Evolutionary conservation across 2,113 vertebrate species (phyloP), one percentile per base, ranked within the genome.

Genomic region (Aspidoscelis tigris): DNA sequence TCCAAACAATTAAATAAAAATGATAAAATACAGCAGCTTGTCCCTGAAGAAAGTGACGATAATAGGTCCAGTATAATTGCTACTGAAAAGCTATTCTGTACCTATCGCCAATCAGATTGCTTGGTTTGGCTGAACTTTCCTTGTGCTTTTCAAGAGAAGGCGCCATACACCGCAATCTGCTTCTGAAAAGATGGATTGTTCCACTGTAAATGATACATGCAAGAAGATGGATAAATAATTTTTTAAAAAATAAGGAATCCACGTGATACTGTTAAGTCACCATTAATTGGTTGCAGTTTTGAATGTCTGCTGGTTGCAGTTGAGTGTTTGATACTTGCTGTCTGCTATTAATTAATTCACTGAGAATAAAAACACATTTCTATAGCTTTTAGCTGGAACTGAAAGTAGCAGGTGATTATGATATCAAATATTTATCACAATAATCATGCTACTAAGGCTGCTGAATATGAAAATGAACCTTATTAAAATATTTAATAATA

Each of bases 51-150:
- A 86, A 87, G 55, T 0, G 0, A 53, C 79, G 11, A 81, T 86
- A 39, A 82, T 64, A 87, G 66, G 5, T 47, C 76, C 81, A 87
- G 43, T 61, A 76, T 88, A 92, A 90, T 79, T 88, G 72, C 78
- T 84, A 53, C 9, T 0, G 2, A 85, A 85, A 76, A 84, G 81
- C 86, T 85, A 33, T 81, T 0, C 0, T n/a, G 64, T 47, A 24
- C 1, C 4, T 21, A 0, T 4, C 11, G 78, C 74, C 84, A 68
- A 85, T 78, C 75, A 82, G 81, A 76, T 84, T 85, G 74, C 79
- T 92, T 84, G 76, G 22, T 84, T 78, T 87, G 84, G 82, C 88
- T 90, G 68, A 58, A 53, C 65, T 83, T 80, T 79, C 0, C 0
- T 71, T 84, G 74, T 70, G 47, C 80, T 86, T 85, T 84, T 72